phyloP scores from a whole-genome alignment of 2,888 invertebrate genomes.

The Campopleginae sp. region DNA sequence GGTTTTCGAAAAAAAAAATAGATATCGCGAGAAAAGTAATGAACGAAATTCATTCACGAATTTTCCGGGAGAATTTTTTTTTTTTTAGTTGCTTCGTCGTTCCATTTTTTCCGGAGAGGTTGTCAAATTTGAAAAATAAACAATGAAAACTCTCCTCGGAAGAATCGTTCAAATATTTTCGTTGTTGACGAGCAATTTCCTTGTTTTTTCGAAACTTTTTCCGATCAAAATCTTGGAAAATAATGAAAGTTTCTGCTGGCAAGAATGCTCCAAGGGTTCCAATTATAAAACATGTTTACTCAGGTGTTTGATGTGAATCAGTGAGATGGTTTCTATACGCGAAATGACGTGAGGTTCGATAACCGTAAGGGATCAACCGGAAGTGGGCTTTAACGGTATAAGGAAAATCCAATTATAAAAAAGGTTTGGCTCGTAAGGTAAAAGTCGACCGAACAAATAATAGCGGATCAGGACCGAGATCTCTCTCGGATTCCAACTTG shows the following conservation, averaged over 20 bases:
- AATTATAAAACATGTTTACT: conserved; percentile 5
- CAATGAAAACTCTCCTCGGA: background rate
- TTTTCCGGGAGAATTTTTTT: too few relatives aligned
- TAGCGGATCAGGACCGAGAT: background rate
- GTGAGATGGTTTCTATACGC: background rate
- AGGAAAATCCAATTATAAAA: conserved; percentile 11
- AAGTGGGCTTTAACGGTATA: background rate
- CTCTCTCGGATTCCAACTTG: too few relatives aligned
- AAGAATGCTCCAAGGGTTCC: background rate
- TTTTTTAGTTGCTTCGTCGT: too few relatives aligned
- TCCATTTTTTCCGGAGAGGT: background rate
- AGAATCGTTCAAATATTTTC: background rate
- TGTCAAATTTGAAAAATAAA: background rate
- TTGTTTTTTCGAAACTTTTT: background rate
- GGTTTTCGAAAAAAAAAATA: background rate
- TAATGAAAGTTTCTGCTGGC: background rate
- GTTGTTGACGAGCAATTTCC: background rate
- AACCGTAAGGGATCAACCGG: conserved; percentile 1
- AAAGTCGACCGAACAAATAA: background rate
- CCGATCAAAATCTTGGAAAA: background rate
- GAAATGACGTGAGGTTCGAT: conserved; percentile 1
- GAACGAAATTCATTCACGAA: too few relatives aligned
- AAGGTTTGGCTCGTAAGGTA: background rate
- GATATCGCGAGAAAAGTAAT: too few relatives aligned
- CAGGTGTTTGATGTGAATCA: background rate